Base-by-base conservation (phyloP, 2,797 vertebrate species). In the Salarias fasciatus region DNA sequence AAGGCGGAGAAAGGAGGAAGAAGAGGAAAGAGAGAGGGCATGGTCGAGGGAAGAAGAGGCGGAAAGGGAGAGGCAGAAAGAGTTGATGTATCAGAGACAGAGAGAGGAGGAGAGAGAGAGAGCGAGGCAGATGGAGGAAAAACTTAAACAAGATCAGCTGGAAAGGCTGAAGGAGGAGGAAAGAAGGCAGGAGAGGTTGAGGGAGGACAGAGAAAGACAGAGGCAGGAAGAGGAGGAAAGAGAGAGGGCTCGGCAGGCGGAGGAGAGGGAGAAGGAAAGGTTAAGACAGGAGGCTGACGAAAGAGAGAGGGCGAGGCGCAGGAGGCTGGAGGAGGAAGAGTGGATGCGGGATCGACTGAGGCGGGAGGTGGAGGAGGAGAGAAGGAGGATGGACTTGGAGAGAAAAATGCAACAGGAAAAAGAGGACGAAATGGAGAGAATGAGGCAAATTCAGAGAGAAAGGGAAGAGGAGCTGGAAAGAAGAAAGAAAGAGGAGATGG, bases 351-450 rank as follows among this genome's bases (percentile, higher is more conserved):
- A 73, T 43, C 58, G 38, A 37, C 2, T 49, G 9, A 11, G 14
- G 46, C 69, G 12, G 52, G 53, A 35, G 30, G 70, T 74, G 61
- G 72, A 44, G 52, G 9, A 5, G 48, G 77, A 82, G 29, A 54
- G 40, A 49, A 36, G 47, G 53, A 28, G 46, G 38, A 63, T 45
- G 24, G 30, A 53, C 41, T 42, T 55, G 5, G 55, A 53, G 14
- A 28, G 40, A 36, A 28, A 38, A 37, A 18, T 35, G 2, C 33
- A 35, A 33, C 33, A 35, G 33, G 33, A 47, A 47, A 15, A 11
- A 15, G 7, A 37, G 44, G 6, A 3, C 18, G 18, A 1, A 0
- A 58, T 31, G 29, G 53, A 64, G 9, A 35, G 33, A 35, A 35
- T 35, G 35, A 1, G 33, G 33, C 33, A 35, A 9, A 35, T 29